phyloP scores from a whole-genome alignment of 2,797 vertebrate genomes.

The Cryptoprocta ferox region DNA sequence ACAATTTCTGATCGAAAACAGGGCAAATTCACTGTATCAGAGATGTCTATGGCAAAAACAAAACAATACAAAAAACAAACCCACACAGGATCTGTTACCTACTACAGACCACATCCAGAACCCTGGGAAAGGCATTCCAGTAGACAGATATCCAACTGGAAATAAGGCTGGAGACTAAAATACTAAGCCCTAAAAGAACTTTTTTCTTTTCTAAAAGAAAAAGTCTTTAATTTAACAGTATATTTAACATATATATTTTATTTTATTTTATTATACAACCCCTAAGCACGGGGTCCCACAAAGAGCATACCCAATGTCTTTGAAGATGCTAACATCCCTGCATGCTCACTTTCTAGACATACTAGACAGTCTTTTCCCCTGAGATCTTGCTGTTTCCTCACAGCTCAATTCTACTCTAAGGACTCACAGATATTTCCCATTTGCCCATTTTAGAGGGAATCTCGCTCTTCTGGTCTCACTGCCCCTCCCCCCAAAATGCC shows the following conservation, averaged over 20 bases:
- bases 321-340: not conserved
- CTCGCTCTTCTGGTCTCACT: not conserved
- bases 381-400: not conserved
- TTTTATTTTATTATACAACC: not conserved
- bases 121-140: not conserved
- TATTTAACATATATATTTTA: not conserved
- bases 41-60: not conserved
- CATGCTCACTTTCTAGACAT: rapidly evolving
- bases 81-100: not conserved
- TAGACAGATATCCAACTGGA: not conserved
- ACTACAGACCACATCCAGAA: not conserved
- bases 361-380: rapidly evolving
- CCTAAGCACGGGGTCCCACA: not conserved
- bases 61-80: not conserved
- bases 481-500: not conserved
- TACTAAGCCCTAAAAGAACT: not conserved
- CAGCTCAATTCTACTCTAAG: not conserved
- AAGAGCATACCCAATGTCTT: not conserved
- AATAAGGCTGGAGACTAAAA: not conserved
- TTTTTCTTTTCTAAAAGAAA: not conserved
- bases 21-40: not conserved
- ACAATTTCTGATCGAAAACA: not conserved
- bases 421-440: not conserved
- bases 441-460: not conserved
- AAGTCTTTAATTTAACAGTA: not conserved